Conservation (phyloP, 2,113 vertebrate genomes). For the Panthera leo region DNA sequence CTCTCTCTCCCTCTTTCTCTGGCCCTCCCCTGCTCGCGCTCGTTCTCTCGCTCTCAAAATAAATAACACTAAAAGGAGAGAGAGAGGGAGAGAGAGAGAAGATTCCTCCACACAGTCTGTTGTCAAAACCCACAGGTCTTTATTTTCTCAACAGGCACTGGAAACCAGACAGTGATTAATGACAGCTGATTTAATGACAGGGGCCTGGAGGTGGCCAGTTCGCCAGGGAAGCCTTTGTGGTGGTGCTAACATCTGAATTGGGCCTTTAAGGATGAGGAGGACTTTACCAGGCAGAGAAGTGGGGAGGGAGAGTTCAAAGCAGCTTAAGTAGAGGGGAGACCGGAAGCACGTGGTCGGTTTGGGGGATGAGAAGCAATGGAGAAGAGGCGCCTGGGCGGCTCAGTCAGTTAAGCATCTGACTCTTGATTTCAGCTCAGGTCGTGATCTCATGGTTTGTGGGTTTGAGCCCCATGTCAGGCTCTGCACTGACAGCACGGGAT, state of each 20-base stretch:
- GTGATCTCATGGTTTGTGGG: no score
- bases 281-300: not conserved
- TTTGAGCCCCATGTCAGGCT: no score
- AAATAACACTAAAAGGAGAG: no score
- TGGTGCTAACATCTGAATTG: not conserved
- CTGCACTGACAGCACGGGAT: no score
- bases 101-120: not conserved
- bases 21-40: no score
- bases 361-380: not conserved
- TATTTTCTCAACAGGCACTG: not conserved
- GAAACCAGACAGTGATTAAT: not conserved
- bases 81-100: no score
- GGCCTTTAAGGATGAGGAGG: not conserved
- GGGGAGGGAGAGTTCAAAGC: not conserved
- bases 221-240: not conserved
- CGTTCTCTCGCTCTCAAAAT: no score
- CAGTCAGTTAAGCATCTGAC: no score
- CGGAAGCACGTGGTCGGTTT: accelerated
- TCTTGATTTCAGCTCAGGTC: no score
- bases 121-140: not conserved
- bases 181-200: not conserved
- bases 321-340: not conserved
- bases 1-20: no score
- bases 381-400: no score
- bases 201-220: not conserved